Percentiles rank a stretch among this genome's conserved stretches.
Conservation (phyloP, 2,888 invertebrate genomes). For the Caenorhabditis drosophilae region DNA sequence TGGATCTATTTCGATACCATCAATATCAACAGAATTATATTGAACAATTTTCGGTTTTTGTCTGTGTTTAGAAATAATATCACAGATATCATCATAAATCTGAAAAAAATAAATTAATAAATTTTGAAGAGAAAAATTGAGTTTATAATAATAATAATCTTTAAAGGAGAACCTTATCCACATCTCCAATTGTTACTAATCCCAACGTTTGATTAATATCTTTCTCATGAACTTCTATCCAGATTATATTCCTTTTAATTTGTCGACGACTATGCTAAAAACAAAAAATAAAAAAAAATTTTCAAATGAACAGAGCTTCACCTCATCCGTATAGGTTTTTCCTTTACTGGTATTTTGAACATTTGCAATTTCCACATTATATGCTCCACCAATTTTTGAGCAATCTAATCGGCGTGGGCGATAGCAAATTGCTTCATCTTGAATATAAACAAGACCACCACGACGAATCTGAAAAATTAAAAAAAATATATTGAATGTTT, state of each 20-base stretch:
- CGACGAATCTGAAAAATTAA: conserved; percentile 38
- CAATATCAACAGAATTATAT: conserved; percentile 67
- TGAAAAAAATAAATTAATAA: no score
- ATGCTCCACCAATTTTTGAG: conserved; percentile 35
- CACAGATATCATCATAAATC: conserved; percentile 58
- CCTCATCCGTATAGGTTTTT: conserved; percentile 44
- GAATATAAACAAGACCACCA: conserved; percentile 45
- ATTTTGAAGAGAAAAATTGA: no score
- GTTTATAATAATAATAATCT: background rate
- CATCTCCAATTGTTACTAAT: conserved; percentile 40
- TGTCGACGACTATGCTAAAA: conserved; percentile 25
- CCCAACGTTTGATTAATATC: conserved; percentile 40
- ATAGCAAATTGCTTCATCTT: conserved; percentile 47
- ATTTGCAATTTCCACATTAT: conserved; percentile 34
- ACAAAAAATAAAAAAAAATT: background rate
- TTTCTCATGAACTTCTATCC: conserved; percentile 41
- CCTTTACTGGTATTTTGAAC: conserved; percentile 43
- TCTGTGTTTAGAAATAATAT: conserved; percentile 65
- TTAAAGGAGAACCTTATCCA: conserved; percentile 21
- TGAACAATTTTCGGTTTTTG: conserved; percentile 66
- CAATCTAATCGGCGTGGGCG: conserved; percentile 46
- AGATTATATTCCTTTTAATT: conserved; percentile 42
- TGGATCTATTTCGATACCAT: conserved; percentile 66
- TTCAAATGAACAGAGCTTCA: no score
- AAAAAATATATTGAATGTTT: background rate